phyloP scores from a whole-genome alignment of 2,113 vertebrate genomes.

The Pseudorectes ferrugineus region DNA sequence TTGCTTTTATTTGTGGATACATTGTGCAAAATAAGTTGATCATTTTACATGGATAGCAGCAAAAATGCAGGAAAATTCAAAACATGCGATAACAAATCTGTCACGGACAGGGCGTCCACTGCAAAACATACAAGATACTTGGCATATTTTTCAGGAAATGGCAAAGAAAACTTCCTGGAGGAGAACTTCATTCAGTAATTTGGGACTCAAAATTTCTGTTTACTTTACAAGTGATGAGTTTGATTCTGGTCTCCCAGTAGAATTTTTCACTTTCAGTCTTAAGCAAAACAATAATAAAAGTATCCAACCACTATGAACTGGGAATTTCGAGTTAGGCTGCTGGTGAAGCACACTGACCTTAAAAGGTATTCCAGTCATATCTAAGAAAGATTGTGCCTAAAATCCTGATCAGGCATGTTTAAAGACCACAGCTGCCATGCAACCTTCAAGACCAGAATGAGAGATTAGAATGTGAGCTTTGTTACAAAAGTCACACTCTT shows the following conservation, averaged over 20 bases:
- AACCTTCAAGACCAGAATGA: background rate
- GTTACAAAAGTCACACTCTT: background rate
- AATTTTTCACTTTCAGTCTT: background rate
- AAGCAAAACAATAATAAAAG: background rate
- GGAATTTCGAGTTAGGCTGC: background rate
- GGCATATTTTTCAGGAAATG: background rate
- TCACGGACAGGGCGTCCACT: background rate
- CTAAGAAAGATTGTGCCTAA: background rate
- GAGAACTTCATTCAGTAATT: background rate
- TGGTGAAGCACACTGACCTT: background rate
- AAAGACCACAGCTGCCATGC: background rate
- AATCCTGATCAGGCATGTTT: background rate
- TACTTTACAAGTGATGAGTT: background rate
- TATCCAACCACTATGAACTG: background rate
- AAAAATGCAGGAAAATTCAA: background rate
- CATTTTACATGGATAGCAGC: background rate
- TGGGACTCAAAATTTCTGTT: background rate
- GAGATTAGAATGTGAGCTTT: background rate
- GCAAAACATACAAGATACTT: background rate
- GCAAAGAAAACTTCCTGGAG: background rate
- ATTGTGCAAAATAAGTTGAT: background rate
- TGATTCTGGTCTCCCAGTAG: background rate
- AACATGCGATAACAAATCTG: background rate
- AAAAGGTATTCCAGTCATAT: background rate
- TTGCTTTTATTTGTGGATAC: conserved; percentile 25